Evolutionary conservation across 1,140 invertebrate species (phyloP), one percentile per base, ranked within the genome.

Genomic region (Stegodyphus mimosarum): DNA sequence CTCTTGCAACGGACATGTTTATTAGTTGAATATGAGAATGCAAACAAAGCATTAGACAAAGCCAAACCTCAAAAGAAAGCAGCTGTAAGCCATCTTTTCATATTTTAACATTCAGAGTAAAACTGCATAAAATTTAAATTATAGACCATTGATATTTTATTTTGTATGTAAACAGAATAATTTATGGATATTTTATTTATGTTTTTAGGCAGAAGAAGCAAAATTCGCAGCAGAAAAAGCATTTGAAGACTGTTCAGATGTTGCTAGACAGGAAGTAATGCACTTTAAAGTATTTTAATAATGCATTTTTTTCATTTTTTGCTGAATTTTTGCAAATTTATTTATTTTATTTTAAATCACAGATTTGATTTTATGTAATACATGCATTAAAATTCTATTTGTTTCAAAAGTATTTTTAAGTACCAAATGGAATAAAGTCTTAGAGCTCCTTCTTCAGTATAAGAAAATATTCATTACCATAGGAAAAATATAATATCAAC

Each of bases 11-110:
- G 91, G 71, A 91, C 91, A 7, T 89, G 89, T 86, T 88, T 91
- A 9, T 78, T 92, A 69, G 89, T 92, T 66, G 89, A 91, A 6
- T 92, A 91, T 89, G 91, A 92, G 89, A 89, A 91, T 87, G 89
- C 91, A 5, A 91, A 90, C 77, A 89, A 89, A 86, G 88, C 89
- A 7, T 86, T 91, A 66, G 91, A 91, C 66, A 91, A 91, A 87
- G 90, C 91, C 18, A 92, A 91, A 87, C 89, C 90, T 71, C 88
- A 89, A 13, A 91, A 91, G 85, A 89, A 88, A 86, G 87, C 89
- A 87, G 89, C 89, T 72, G 91, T 92, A 86, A 90, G 91, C 64
- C 17, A 18, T 80, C 71, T 70, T 74, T 70, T 64, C 11, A 60
- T 80, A 5, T 18, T 18, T 49, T 60, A 60, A 50, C 15, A 5